Percentiles rank a stretch among this genome's conserved stretches.
Conservation (phyloP, 2,888 invertebrate species). For the Eupithecia tripunctaria region DNA sequence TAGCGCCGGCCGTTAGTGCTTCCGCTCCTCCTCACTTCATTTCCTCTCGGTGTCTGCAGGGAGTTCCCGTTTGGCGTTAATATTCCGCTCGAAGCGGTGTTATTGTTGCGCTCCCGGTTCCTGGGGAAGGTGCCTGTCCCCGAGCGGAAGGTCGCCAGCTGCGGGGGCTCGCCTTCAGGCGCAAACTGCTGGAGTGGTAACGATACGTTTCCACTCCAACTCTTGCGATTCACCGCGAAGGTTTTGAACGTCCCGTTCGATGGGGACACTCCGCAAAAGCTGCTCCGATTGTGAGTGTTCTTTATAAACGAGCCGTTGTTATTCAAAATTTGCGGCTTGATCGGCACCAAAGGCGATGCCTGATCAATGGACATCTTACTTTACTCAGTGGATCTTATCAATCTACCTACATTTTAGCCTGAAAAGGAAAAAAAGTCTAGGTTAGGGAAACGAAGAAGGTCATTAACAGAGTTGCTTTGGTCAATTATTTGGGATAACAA, state of each 20-base stretch:
- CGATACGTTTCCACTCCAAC: slow-evolving; percentile 83
- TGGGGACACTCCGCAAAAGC: slow-evolving; percentile 80
- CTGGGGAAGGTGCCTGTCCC: slow-evolving; percentile 82
- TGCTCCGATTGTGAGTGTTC: slow-evolving; percentile 82
- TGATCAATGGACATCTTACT: slow-evolving; percentile 83
- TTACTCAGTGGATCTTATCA: slow-evolving; percentile 67
- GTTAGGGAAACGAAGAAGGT: slow-evolving; percentile 53
- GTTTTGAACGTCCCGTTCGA: slow-evolving; percentile 81
- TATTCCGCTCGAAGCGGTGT: slow-evolving; percentile 76
- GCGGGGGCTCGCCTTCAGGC: slow-evolving; percentile 73
- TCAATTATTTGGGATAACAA: slow-evolving; percentile 49
- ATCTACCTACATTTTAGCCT: slow-evolving; percentile 82
- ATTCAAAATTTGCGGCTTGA: slow-evolving; percentile 82
- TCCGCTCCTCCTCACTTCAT: slow-evolving; percentile 82
- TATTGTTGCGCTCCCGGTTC: slow-evolving; percentile 80
- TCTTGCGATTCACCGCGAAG: slow-evolving; percentile 81
- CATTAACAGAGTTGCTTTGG: slow-evolving; percentile 66
- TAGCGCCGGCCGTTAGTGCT: slow-evolving; percentile 83
- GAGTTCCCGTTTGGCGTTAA: slow-evolving; percentile 83
- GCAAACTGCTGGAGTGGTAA: slow-evolving; percentile 79
- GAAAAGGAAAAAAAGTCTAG: slow-evolving; percentile 72
- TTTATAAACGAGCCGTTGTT: slow-evolving; percentile 82
- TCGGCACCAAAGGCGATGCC: slow-evolving; percentile 81
- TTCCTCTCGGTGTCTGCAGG: slow-evolving; percentile 78
- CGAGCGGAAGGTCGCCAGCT: slow-evolving; percentile 79